Evolutionary conservation across 2,888 invertebrate genomes (phyloP).

Genomic region (Pammene fasciana): DNA sequence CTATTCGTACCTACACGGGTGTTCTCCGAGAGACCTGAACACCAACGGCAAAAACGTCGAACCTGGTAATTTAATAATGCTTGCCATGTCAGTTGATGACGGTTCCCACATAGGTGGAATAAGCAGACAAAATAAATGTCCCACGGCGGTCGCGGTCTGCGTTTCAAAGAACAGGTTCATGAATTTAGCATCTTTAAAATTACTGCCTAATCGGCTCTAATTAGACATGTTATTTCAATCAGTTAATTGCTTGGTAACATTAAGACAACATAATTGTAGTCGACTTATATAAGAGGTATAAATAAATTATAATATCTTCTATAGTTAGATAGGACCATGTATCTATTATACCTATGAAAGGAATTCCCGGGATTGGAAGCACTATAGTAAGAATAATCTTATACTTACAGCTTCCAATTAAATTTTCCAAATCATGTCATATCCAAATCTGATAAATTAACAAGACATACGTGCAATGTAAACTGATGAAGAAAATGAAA

Average conservation of each 20-base stretch:
- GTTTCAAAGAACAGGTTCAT: slow-evolving; percentile 47
- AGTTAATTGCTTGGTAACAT: not conserved
- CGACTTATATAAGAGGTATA: too few relatives aligned
- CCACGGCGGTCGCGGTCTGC: slow-evolving; percentile 47
- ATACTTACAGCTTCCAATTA: slow-evolving; percentile 11
- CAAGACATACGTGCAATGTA: slow-evolving; percentile 22
- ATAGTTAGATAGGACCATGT: too few relatives aligned
- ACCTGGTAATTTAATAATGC: slow-evolving; percentile 42
- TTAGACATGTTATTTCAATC: slow-evolving; percentile 16
- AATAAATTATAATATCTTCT: too few relatives aligned
- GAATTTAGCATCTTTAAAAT: slow-evolving; percentile 39
- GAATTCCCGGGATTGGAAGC: too few relatives aligned
- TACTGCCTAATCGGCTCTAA: slow-evolving; percentile 18
- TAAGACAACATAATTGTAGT: not conserved
- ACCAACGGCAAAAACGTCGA: slow-evolving; percentile 43
- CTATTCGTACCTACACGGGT: slow-evolving; percentile 20
- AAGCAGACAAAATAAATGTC: slow-evolving; percentile 64
- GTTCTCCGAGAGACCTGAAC: slow-evolving; percentile 27
- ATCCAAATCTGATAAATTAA: slow-evolving; percentile 5
- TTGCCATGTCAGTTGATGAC: slow-evolving; percentile 47
- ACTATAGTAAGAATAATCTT: not conserved
- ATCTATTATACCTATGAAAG: too few relatives aligned
- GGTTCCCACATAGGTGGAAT: slow-evolving; percentile 63
- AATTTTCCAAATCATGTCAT: slow-evolving; percentile 4
- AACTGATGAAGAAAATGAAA: slow-evolving; percentile 8